Conservation (phyloP, 2,113 vertebrate species). For the Silurus asotus region DNA sequence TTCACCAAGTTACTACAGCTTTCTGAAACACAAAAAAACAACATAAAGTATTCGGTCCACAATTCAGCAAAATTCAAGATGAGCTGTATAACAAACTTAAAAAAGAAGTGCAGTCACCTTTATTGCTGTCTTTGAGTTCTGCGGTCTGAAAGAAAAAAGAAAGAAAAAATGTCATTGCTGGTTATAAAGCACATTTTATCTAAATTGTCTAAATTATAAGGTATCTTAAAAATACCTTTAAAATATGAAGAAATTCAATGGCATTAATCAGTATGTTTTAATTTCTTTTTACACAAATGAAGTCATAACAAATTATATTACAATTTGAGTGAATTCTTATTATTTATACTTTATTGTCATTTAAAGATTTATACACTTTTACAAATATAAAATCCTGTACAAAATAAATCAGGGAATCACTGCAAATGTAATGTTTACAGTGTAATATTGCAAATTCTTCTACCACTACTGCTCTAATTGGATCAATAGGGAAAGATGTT, state of each 20-base stretch:
- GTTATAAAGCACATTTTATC: neutral
- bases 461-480: neutral
- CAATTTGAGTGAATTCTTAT: neutral
- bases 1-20: constrained; percentile 48
- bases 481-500: neutral
- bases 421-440: neutral
- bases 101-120: constrained; percentile 58
- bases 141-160: constrained; percentile 61
- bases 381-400: neutral
- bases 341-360: neutral
- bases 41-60: neutral
- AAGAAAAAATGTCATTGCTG: constrained; percentile 9
- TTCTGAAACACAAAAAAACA: constrained; percentile 54
- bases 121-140: constrained; percentile 71
- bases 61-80: neutral
- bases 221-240: neutral
- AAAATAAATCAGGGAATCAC: neutral
- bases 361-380: neutral
- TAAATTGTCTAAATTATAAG: neutral
- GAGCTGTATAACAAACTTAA: constrained; percentile 5
- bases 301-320: neutral
- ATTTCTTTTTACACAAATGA: neutral
- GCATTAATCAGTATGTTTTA: neutral
- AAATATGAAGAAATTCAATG: neutral
- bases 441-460: neutral